A percentile compares a stretch with the other conserved stretches of the same genome.
Evolutionary conservation across 1,140 invertebrate species (phyloP).

Genomic region (Drosophila prosaltans): DNA sequence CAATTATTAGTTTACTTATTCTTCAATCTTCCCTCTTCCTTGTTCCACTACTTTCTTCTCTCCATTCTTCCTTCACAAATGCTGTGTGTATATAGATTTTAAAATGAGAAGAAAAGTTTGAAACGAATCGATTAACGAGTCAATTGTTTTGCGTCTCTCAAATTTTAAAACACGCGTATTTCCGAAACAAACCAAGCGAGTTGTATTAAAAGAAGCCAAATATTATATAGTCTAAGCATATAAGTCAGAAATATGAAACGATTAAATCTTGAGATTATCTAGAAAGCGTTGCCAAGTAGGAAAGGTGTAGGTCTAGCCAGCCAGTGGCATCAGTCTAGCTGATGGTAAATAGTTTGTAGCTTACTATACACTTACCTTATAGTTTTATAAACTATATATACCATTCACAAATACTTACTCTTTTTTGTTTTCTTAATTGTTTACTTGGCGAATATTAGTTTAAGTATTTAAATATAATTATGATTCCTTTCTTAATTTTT

Average conservation of each 20-base stretch:
- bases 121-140: constrained; percentile 66
- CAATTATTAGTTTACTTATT: constrained; percentile 48
- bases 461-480: constrained; percentile 47
- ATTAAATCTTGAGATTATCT: constrained; percentile 68
- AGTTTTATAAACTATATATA: constrained; percentile 41
- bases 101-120: constrained; percentile 38
- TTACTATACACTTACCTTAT: constrained; percentile 36
- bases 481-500: not conserved
- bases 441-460: constrained; percentile 75
- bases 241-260: constrained; percentile 58
- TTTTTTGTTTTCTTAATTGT: constrained; percentile 36
- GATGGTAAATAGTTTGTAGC: constrained; percentile 60
- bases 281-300: constrained; percentile 71
- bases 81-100: constrained; percentile 48
- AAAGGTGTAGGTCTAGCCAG: constrained; percentile 45
- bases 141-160: constrained; percentile 68
- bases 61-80: constrained; percentile 22
- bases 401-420: constrained; percentile 35
- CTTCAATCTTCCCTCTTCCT: constrained; percentile 14
- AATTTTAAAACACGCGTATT: constrained; percentile 57
- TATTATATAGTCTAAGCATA: constrained; percentile 72
- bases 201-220: constrained; percentile 77
- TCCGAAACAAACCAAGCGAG: constrained; percentile 46
- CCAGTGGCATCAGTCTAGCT: constrained; percentile 60
- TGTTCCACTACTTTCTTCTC: constrained; percentile 25